phyloP scores from a whole-genome alignment of 2,888 invertebrate species.

The Bhutanitis thaidina region DNA sequence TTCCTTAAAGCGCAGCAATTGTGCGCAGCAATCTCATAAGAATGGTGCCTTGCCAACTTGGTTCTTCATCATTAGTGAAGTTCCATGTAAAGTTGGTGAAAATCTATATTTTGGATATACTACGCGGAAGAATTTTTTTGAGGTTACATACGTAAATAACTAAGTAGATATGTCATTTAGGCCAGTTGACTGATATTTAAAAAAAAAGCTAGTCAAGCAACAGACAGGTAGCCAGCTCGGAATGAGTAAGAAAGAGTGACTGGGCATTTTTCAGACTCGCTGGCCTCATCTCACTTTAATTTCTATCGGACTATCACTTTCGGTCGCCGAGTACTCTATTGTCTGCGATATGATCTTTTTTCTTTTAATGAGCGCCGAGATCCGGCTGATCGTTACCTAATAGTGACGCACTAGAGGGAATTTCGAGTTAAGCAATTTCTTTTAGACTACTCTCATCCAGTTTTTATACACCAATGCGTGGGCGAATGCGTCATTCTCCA shows the following conservation, averaged over 20 bases:
- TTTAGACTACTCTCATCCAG: slow-evolving; percentile 26
- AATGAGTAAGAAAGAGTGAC: slow-evolving; percentile 34
- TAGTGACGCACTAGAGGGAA: slow-evolving; percentile 69
- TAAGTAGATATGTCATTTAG: no score
- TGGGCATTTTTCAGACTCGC: slow-evolving; percentile 46
- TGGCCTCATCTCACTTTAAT: slow-evolving; percentile 57
- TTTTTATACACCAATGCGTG: slow-evolving; percentile 24
- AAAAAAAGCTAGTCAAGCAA: background rate
- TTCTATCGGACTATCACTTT: slow-evolving; percentile 74
- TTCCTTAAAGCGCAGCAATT: no score
- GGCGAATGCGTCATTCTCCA: slow-evolving; percentile 25
- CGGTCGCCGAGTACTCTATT: slow-evolving; percentile 68
- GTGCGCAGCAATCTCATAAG: no score
- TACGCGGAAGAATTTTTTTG: no score
- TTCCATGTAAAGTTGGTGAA: no score
- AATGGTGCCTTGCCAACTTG: no score
- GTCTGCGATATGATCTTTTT: slow-evolving; percentile 70
- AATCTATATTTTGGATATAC: no score
- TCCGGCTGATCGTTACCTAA: slow-evolving; percentile 73
- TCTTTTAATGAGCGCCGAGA: slow-evolving; percentile 67
- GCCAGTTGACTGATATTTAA: no score
- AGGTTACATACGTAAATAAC: no score
- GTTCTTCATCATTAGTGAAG: no score
- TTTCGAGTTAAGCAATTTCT: slow-evolving; percentile 52
- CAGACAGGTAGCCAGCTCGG: background rate